Conservation (phyloP, 2,113 vertebrate genomes). For the Oncorhynchus nerka region DNA sequence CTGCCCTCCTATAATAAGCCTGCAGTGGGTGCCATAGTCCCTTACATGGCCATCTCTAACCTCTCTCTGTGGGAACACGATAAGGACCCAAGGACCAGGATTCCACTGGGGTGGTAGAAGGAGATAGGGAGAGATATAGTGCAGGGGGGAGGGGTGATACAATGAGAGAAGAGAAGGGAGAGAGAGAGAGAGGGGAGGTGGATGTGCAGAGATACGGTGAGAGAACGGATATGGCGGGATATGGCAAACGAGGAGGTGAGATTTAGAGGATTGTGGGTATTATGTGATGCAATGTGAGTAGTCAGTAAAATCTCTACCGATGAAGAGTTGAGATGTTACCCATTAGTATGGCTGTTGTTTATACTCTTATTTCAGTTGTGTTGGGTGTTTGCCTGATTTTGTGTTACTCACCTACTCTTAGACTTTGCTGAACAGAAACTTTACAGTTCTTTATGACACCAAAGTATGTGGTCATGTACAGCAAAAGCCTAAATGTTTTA, state of each 20-base stretch:
- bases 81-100: conserved; percentile 66
- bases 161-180: no score
- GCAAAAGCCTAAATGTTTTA: not conserved
- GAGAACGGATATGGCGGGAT: conserved; percentile 1
- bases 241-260: conserved; percentile 4
- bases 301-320: no score
- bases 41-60: conserved; percentile 67
- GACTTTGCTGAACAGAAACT: no score
- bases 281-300: no score
- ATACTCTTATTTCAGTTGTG: no score
- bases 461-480: no score
- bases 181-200: not conserved
- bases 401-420: not conserved
- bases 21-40: conserved; percentile 46
- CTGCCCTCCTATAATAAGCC: conserved; percentile 63
- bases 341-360: no score
- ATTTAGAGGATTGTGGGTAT: no score
- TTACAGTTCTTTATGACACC: no score
- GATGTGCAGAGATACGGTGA: not conserved
- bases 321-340: no score
- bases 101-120: conserved; percentile 57
- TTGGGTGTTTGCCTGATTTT: not conserved
- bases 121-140: conserved; percentile 33
- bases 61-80: conserved; percentile 46
- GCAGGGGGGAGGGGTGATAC: not conserved